Base-by-base conservation (phyloP, 2,888 invertebrate genomes). In the Pseudoips prasinana region DNA sequence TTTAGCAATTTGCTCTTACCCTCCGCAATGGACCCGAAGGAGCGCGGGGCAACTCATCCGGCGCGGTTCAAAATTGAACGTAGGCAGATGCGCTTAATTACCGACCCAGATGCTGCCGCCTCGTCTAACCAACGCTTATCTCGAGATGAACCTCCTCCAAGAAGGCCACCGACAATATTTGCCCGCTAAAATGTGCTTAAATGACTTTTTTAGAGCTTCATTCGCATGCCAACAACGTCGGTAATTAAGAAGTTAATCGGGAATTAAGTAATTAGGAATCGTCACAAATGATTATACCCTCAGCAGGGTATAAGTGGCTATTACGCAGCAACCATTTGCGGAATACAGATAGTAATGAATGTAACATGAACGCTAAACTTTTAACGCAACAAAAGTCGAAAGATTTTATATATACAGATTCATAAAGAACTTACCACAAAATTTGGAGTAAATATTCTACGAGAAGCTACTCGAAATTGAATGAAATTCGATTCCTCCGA, bases 81-180 rank as follows among this genome's bases (percentile, higher is more conserved):
- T 82, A 86, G 86, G 86, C 88, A 87, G 88, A 88, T 88, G 87
- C 77, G 76, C 87, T 87, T 88, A 88, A 88, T 88, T 87, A 86
- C 87, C 75, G 64, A 50, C 48, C 76, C 88, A 87, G 88, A 75
- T 87, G 88, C 75, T 78, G 67, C 72, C 70, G 61, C 66, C 61
- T 66, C 65, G 62, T 54, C 53, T 60, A 55, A 59, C 55, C 57
- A 55, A 58, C 71, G 74, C 68, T 79, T 75, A 77, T 83, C 81
- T 81, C 63, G 67, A 80, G 83, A 83, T 80, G 80, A 82, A 83
- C 82, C 81, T 72, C 67, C 68, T 65, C 67, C 70, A 73, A 61
- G 58, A 48, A 62, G 62, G 64, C 64, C 67, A 67, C 67, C 51
- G 58, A 65, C 70, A 68, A 74, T 77, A 77, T 77, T 77, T 74